A percentile compares a stretch with the other conserved stretches of the same genome.
Evolutionary conservation across 2,888 invertebrate species (phyloP).

Genomic region (Argyresthia goedartella): DNA sequence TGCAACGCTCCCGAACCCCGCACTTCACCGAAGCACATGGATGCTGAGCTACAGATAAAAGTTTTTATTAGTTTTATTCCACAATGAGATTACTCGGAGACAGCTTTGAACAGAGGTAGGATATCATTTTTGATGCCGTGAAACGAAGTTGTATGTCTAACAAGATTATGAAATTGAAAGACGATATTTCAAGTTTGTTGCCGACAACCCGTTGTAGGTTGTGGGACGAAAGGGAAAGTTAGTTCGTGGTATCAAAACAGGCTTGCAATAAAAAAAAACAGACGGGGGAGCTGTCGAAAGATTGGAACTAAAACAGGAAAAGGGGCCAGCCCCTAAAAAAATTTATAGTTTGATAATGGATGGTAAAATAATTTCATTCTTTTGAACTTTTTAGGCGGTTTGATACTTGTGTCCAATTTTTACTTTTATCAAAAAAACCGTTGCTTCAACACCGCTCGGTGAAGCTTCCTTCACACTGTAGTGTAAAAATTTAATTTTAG

Average conservation of each 20-base stretch:
- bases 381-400: slow-evolving; percentile 31
- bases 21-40: slow-evolving; percentile 87
- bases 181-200: too few relatives aligned
- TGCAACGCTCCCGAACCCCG: slow-evolving; percentile 83
- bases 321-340: slow-evolving; percentile 1
- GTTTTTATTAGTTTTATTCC: not conserved
- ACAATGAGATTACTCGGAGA: too few relatives aligned
- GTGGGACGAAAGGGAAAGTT: not conserved
- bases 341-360: slow-evolving; percentile 29
- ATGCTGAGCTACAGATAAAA: slow-evolving; percentile 75
- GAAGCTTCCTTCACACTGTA: slow-evolving; percentile 36
- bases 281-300: too few relatives aligned
- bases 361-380: slow-evolving; percentile 40
- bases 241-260: not conserved
- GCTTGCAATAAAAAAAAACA: not conserved
- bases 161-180: not conserved
- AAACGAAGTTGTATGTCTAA: not conserved
- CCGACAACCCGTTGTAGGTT: too few relatives aligned
- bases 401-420: slow-evolving; percentile 37
- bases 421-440: slow-evolving; percentile 48
- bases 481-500: slow-evolving; percentile 55
- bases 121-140: too few relatives aligned
- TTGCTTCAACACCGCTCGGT: slow-evolving; percentile 34
- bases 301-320: too few relatives aligned
- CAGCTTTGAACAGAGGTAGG: too few relatives aligned